Evolutionary conservation across 2,113 vertebrate genomes (phyloP).

Genomic region (Albula goreensis): DNA sequence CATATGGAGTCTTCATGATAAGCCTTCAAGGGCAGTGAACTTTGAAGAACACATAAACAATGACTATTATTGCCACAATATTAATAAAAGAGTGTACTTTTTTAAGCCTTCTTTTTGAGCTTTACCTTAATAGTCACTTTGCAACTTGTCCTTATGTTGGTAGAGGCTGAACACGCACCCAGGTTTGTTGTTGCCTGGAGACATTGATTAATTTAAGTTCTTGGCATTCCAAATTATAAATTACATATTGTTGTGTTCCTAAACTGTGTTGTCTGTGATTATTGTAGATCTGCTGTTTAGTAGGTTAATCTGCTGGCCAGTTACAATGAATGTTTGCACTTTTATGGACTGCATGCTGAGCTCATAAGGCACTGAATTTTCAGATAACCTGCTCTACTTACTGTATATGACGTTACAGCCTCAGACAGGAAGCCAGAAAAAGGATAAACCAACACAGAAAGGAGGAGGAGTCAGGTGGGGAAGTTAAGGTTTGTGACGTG

Average conservation of each 20-base stretch:
- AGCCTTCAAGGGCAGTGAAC: no score
- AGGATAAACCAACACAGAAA: constrained; percentile 16
- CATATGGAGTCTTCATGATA: background rate
- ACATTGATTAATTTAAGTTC: background rate
- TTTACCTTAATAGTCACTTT: background rate
- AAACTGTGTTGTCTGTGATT: background rate
- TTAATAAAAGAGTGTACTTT: background rate
- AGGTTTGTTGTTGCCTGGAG: background rate
- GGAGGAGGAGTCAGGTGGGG: constrained; percentile 57
- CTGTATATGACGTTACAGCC: background rate
- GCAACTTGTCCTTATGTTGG: background rate
- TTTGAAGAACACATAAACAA: no score
- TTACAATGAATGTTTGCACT: background rate
- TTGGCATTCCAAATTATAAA: background rate
- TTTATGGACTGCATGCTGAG: no score
- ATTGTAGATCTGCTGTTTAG: background rate
- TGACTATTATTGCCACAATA: background rate
- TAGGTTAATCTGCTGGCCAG: background rate
- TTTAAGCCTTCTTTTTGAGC: no score
- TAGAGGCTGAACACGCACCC: background rate
- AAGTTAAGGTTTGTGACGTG: constrained; percentile 50
- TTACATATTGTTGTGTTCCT: background rate
- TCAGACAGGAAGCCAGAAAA: constrained; percentile 61
- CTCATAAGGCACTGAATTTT: background rate
- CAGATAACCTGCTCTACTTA: constrained; percentile 14